phyloP scores from a whole-genome alignment of 2,888 invertebrate species.

The Subacronicta megacephala region DNA sequence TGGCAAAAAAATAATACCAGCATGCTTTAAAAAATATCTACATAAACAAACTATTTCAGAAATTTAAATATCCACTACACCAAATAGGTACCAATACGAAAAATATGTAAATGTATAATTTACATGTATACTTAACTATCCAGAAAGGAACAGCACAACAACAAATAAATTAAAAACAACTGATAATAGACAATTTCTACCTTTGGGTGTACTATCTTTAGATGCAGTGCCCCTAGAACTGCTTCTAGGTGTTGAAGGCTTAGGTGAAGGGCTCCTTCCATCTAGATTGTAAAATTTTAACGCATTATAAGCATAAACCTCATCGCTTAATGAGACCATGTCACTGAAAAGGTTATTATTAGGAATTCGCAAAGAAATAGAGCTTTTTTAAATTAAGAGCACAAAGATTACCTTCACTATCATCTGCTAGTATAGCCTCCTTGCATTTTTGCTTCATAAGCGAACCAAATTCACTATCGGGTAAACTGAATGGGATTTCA shows the following conservation, averaged over 20 bases:
- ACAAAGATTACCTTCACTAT: slow-evolving; percentile 78
- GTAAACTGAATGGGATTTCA: slow-evolving; percentile 88
- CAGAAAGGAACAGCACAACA: slow-evolving; percentile 24
- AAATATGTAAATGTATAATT: too few species aligned
- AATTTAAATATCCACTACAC: too few species aligned
- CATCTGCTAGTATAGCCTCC: slow-evolving; percentile 78
- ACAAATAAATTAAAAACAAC: slow-evolving; percentile 27
- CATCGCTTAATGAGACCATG: slow-evolving; percentile 3
- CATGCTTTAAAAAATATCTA: too few species aligned
- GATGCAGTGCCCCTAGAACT: slow-evolving; percentile 82
- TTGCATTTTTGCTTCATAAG: slow-evolving; percentile 89
- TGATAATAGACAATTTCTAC: slow-evolving; percentile 65
- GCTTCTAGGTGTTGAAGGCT: slow-evolving; percentile 81
- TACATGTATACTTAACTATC: slow-evolving; percentile 3
- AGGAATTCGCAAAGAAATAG: slow-evolving; percentile 9
- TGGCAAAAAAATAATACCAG: too few species aligned
- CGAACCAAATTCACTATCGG: slow-evolving; percentile 88
- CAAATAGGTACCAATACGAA: too few species aligned
- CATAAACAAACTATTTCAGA: too few species aligned
- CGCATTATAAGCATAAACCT: slow-evolving; percentile 45
- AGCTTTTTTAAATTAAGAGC: slow-evolving; percentile 5
- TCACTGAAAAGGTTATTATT: slow-evolving; percentile 13
- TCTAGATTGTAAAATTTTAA: slow-evolving; percentile 66
- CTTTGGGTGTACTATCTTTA: slow-evolving; percentile 85
- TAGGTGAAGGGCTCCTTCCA: slow-evolving; percentile 81